Evolutionary conservation across 2,888 invertebrate genomes (phyloP).

Genomic region (Sabatieria punctata): DNA sequence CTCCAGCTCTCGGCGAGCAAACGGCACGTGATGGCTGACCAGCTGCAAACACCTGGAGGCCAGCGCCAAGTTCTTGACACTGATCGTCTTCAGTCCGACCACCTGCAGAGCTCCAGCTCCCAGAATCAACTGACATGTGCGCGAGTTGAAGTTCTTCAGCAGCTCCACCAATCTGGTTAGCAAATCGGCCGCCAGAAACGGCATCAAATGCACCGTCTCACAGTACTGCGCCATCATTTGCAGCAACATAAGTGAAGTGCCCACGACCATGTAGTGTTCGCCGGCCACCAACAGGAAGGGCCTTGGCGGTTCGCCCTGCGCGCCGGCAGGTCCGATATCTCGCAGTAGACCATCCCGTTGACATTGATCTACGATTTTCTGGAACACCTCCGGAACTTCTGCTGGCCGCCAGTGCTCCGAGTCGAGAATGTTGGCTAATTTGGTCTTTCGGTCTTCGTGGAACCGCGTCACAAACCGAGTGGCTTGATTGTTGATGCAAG

Average conservation of each 20-base stretch:
- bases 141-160: conserved; percentile 23
- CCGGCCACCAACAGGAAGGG: conserved; percentile 30
- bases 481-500: conserved; percentile 44
- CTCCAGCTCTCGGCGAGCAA: conserved; percentile 16
- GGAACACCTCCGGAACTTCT: conserved; percentile 73
- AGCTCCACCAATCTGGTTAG: conserved; percentile 44
- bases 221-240: conserved; percentile 85
- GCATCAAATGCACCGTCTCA: conserved; percentile 53
- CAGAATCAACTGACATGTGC: conserved; percentile 68
- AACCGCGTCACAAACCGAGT: conserved; percentile 76
- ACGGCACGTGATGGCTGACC: conserved; percentile 41
- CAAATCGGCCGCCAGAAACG: conserved; percentile 59
- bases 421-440: conserved; percentile 62
- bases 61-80: conserved; percentile 52
- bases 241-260: conserved; percentile 64
- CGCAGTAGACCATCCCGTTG: conserved; percentile 34
- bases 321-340: conserved; percentile 7
- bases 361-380: conserved; percentile 59
- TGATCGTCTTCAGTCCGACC: conserved; percentile 67
- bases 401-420: conserved; percentile 82
- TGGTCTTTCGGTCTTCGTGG: conserved; percentile 67
- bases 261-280: conserved; percentile 33
- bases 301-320: conserved; percentile 2
- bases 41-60: conserved; percentile 40
- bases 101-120: conserved; percentile 90